Evolutionary conservation across 2,888 invertebrate genomes (phyloP).

Genomic region (Nemapogon koenigi): DNA sequence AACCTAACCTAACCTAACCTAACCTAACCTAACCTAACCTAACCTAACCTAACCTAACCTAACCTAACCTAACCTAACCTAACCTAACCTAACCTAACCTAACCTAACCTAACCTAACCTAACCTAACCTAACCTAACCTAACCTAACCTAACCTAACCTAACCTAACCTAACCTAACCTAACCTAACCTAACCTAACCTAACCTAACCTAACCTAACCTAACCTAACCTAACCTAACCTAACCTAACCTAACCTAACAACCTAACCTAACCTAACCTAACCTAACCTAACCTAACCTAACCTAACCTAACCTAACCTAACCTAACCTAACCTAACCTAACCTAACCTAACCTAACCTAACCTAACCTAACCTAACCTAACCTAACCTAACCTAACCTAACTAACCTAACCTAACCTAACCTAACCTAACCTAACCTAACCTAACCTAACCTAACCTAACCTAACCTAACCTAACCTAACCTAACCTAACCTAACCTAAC

Average conservation of each 20-base stretch:
- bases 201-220: slow-evolving; percentile 13
- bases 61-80: slow-evolving; percentile 14
- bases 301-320: slow-evolving; percentile 17
- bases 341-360: slow-evolving; percentile 16
- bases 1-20: slow-evolving; percentile 11
- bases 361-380: slow-evolving; percentile 18
- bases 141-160: slow-evolving; percentile 15
- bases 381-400: slow-evolving; percentile 14
- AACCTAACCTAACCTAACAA: slow-evolving; percentile 15
- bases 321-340: slow-evolving; percentile 17
- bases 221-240: slow-evolving; percentile 14
- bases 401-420: slow-evolving; percentile 12
- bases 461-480: slow-evolving; percentile 12
- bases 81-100: slow-evolving; percentile 12
- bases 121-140: slow-evolving; percentile 14
- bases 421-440: slow-evolving; percentile 8
- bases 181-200: slow-evolving; percentile 14
- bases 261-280: slow-evolving; percentile 11
- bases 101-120: slow-evolving; percentile 12
- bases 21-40: slow-evolving; percentile 9
- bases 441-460: background rate
- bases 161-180: slow-evolving; percentile 15
- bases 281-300: slow-evolving; percentile 16
- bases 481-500: too few relatives aligned
- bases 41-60: background rate